phyloP scores from a whole-genome alignment of 1,140 invertebrate genomes.

The Bombus superbus region DNA sequence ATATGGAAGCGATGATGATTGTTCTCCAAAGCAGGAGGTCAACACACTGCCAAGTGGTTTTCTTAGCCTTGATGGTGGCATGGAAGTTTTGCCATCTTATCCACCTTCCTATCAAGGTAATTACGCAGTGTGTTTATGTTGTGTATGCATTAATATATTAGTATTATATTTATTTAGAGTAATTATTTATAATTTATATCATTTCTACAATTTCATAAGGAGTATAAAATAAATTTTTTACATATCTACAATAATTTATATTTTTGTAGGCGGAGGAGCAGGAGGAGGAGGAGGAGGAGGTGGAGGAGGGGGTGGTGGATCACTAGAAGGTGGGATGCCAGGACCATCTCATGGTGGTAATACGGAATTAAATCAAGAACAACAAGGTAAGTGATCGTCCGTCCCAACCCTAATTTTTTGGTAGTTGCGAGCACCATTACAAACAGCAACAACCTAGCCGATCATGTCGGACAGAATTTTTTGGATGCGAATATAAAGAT shows the following conservation, averaged over 20 bases:
- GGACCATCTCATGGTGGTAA: constrained; percentile 78
- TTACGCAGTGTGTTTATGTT: background rate
- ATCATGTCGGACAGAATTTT: constrained; percentile 79
- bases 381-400: constrained; percentile 79
- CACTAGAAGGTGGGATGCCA: constrained; percentile 80
- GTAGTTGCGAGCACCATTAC: constrained; percentile 83
- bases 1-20: constrained; percentile 84
- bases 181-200: background rate
- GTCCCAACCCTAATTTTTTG: constrained; percentile 72
- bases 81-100: constrained; percentile 81
- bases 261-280: constrained; percentile 34
- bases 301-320: constrained; percentile 67
- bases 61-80: constrained; percentile 81
- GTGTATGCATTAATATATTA: constrained; percentile 9
- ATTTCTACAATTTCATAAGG: background rate
- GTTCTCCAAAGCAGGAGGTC: constrained; percentile 80
- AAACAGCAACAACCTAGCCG: constrained; percentile 83
- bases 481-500: constrained; percentile 80
- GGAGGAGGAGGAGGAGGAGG: constrained; percentile 39
- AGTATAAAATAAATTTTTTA: background rate
- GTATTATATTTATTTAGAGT: background rate
- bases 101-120: constrained; percentile 80
- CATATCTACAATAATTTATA: background rate
- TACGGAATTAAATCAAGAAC: constrained; percentile 80
- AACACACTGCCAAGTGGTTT: constrained; percentile 80